Base-by-base conservation (phyloP, 2,888 invertebrate species). In the Drosophila cognata region DNA sequence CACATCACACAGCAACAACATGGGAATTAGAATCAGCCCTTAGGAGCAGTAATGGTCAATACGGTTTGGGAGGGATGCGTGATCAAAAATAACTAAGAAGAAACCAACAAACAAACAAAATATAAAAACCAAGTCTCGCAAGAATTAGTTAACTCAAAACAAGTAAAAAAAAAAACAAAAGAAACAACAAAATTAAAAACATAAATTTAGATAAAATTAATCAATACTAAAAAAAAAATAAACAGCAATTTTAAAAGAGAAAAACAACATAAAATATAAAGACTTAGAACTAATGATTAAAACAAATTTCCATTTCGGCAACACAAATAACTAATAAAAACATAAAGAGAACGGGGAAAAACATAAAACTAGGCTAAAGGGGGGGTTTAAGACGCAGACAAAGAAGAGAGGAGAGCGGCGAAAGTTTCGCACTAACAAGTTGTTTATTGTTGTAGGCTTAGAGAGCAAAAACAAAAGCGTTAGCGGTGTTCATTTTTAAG, bases 21-120 rank as follows among this genome's bases (percentile, higher is more conserved):
- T 62, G 68, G 63, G 63, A 71, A 67, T 56, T 71, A 56, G 75
- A 70, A 72, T 58, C 82, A 71, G 83, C 70, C 74, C 79, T 72
- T 79, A 77, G 79, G 62, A 69, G 82, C 74, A 83, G 73, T 56
- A 76, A 81, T 81, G 87, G 86, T 91, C 90, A 90, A 89, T 25
- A 87, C 84, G 88, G 86, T 86, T 91, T 84, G 92, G 92, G 93
- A 93, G 93, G 93, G 92, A 93, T 93, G 93, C 93, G 93, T 93
- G 93, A 92, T 91, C 84, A 84, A 88, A 91, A 74, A 36, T n/a
- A 56, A 36, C 63, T 69, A 62, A 81, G 77, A 77, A 69, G 50
- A 66, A 60, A 60, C 52, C 70, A 76, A 36, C 41, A 48, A 58
- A 33, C 33, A n/a, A 51, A 11, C 25, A 28, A 51, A n/a, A 51